Base-by-base conservation (phyloP, 2,888 invertebrate genomes). In the Eupithecia exiguata region DNA sequence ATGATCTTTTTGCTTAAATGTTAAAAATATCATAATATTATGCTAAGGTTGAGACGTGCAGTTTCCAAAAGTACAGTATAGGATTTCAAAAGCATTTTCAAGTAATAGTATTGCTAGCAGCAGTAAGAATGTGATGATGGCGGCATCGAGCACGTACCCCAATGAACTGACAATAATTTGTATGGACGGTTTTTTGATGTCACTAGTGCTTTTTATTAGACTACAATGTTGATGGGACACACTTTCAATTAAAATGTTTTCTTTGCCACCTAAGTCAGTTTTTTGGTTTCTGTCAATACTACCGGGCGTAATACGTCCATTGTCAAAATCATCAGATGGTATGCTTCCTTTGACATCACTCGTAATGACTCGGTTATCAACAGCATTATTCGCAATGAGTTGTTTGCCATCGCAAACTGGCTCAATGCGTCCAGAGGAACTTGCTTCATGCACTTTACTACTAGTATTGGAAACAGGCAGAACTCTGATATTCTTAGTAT, bases 61-160 rank as follows among this genome's bases (percentile, higher is more conserved):
- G 35, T 30, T 25, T 62, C 35, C 4, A 35, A 9, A 10, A n/a
- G 12, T 12, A 18, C 3, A 65, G n/a, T 18, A 18, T 62, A 65
- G 5, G n/a, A 65, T 65, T 36, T n/a, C 36, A 65, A 36, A 65
- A 10, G 63, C 63, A 65, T 65, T 65, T n/a, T 65, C n/a, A 36
- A 65, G 35, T 36, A 65, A n/a, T 36, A 65, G 38, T 16, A 65
- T 12, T 10, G 38, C 36, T 9, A 65, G 38, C n/a, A 65, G 36
- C 36, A 65, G 38, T 36, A 65, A 36, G 12, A 65, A 35, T 38
- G 63, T 36, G 35, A 21, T 2, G 30, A 65, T 36, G n/a, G 63
- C 63, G 18, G 38, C 38, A 36, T 36, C 36, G n/a, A 65, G 12
- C n/a, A 65, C n/a, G n/a, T 36, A n/a, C 21, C 36, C n/a, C 38